Evolutionary conservation across 2,888 invertebrate species (phyloP), one percentile per base, ranked within the genome.

Genomic region (Chymomyza amoena): DNA sequence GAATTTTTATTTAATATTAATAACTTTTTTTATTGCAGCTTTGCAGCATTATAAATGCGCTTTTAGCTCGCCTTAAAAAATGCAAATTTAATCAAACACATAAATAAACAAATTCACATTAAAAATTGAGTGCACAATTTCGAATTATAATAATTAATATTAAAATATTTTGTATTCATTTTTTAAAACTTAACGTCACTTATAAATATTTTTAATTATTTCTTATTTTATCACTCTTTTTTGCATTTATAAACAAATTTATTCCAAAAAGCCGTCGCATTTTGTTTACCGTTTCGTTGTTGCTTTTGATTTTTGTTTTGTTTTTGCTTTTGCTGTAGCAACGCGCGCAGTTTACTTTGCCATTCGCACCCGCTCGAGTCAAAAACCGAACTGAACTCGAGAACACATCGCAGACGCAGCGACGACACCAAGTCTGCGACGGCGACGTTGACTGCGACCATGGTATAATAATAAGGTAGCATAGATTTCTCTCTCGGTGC

Each of bases 301-400:
- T 51, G 51, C 18, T 16, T 6, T 54, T 54, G 52, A 4, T n/a
- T 45, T 61, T 6, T 3, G 4, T 16, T 45, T 61, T 1, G 10
- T 13, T 16, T 13, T n/a, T 54, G 52, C 18, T 54, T 16, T 54
- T 54, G 59, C 50, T 15, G 20, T 50, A 28, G 45, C 61, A 60
- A 28, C 65, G 67, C 69, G 70, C 74, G 75, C 75, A 56, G 57
- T 71, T 70, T 64, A 63, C 63, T 67, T 61, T 32, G 67, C 73
- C 70, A 57, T 76, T 71, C 76, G 76, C 64, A 69, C 76, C 65
- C 68, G 62, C 73, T 81, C 78, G 80, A 78, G 80, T 76, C 87
- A 68, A 85, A 80, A 80, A 87, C 77, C 87, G 87, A 85, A 85
- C 84, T 85, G 66, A 85, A 70, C 66, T 67, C 73, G 73, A 62